A percentile compares a stretch with the other conserved stretches of the same genome.
Conservation (phyloP, 2,113 vertebrate genomes). For the Oenanthe melanoleuca region DNA sequence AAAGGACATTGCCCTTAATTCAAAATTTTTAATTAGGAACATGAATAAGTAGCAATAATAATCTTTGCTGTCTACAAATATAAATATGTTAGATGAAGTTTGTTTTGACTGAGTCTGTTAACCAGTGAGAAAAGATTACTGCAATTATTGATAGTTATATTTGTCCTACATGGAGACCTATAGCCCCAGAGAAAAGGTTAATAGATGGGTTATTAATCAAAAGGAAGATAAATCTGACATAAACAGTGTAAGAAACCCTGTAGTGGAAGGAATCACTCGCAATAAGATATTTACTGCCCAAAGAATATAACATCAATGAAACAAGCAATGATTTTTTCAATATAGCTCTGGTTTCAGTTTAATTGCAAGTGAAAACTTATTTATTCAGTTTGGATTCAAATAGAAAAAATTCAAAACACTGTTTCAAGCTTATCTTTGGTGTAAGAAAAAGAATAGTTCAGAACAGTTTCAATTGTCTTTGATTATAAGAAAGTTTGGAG, state of each 20-base stretch:
- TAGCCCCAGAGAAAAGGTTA: neutral
- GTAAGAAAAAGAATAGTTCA: neutral
- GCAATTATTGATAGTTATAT: neutral
- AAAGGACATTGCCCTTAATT: conserved; percentile 37
- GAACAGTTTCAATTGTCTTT: neutral
- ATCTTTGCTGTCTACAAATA: conserved; percentile 40
- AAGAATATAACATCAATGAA: neutral
- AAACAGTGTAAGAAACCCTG: neutral
- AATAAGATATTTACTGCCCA: neutral
- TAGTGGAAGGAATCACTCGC: neutral
- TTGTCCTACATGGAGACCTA: neutral
- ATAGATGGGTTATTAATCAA: neutral
- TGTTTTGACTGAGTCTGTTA: neutral
- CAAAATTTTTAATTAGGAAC: conserved; percentile 61
- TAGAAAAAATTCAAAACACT: neutral
- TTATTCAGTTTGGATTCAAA: neutral
- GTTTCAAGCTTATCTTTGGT: neutral
- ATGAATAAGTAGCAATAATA: conserved; percentile 41
- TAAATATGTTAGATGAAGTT: neutral
- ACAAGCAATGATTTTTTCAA: neutral
- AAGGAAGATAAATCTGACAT: neutral
- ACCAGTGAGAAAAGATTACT: neutral
- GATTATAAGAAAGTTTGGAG: neutral
- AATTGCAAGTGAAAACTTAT: neutral
- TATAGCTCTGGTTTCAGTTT: neutral